phyloP scores from a whole-genome alignment of 1,140 invertebrate genomes.

The Habropoda laboriosa region DNA sequence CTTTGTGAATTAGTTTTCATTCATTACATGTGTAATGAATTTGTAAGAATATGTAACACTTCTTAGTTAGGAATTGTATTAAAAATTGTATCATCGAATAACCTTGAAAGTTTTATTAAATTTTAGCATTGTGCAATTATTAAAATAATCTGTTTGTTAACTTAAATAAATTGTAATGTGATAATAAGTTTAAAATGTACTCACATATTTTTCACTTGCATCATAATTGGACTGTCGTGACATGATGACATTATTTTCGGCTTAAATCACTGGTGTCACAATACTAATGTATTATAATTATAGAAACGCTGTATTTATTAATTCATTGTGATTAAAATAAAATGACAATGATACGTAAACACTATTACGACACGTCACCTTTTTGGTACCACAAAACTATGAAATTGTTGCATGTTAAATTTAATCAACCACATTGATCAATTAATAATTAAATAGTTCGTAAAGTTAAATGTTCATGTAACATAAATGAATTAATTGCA shows the following conservation, averaged over 20 bases:
- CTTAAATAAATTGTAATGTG: background rate
- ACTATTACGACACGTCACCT: background rate
- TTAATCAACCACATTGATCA: background rate
- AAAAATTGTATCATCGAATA: background rate
- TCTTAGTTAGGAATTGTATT: background rate
- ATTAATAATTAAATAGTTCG: background rate
- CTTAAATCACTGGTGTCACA: background rate
- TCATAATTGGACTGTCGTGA: background rate
- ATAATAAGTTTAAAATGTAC: slow-evolving; percentile 5
- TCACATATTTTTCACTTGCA: background rate
- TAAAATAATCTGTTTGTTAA: background rate
- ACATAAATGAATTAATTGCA: background rate
- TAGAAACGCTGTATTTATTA: slow-evolving; percentile 17
- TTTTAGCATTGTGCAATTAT: background rate
- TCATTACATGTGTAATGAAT: background rate
- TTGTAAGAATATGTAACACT: background rate
- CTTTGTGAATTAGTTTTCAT: slow-evolving; percentile 1
- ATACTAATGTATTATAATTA: slow-evolving; percentile 3
- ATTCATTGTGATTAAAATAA: slow-evolving; percentile 10
- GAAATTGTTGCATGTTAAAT: background rate
- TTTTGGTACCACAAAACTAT: background rate
- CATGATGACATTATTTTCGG: background rate
- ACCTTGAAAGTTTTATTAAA: background rate
- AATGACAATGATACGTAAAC: slow-evolving; percentile 1
- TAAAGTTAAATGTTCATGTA: background rate